phyloP scores from a whole-genome alignment of 92 coral and sea anemone species.

The Parazoanthus darwini region DNA sequence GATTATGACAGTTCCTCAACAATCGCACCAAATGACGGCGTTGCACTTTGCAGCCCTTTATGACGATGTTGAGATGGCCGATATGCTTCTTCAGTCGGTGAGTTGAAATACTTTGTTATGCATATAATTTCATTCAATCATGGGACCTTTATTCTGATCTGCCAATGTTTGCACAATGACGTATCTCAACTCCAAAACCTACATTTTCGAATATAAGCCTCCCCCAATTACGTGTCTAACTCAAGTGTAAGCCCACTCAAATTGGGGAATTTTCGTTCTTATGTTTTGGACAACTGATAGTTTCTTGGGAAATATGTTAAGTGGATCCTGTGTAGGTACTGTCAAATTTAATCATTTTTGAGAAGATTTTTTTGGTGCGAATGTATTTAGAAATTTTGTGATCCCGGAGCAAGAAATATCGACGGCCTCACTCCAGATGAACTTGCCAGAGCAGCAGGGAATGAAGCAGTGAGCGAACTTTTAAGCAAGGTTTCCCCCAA shows the following conservation, averaged over 20 bases:
- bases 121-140: not conserved
- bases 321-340: no score
- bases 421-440: constrained; percentile 18
- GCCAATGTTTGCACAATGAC: no score
- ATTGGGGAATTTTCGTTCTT: no score
- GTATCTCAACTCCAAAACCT: no score
- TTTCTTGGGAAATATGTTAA: no score
- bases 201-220: no score
- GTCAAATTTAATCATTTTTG: no score
- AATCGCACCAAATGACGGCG: constrained; percentile 23
- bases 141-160: not conserved
- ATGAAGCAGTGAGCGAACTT: not conserved
- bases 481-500: not conserved
- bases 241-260: no score
- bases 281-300: no score
- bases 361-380: no score
- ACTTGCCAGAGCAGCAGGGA: constrained; percentile 27
- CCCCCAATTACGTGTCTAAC: no score
- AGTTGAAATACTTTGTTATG: not conserved
- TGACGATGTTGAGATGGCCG: constrained; percentile 13
- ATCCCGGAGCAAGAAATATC: constrained; percentile 10
- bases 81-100: constrained; percentile 5
- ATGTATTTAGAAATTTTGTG: constrained; percentile 14
- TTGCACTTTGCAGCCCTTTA: constrained; percentile 25
- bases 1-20: constrained; percentile 23